A percentile compares a stretch with the other conserved stretches of the same genome.
Evolutionary conservation across 2,797 vertebrate species (phyloP).

Genomic region (Sebastes itinus): DNA sequence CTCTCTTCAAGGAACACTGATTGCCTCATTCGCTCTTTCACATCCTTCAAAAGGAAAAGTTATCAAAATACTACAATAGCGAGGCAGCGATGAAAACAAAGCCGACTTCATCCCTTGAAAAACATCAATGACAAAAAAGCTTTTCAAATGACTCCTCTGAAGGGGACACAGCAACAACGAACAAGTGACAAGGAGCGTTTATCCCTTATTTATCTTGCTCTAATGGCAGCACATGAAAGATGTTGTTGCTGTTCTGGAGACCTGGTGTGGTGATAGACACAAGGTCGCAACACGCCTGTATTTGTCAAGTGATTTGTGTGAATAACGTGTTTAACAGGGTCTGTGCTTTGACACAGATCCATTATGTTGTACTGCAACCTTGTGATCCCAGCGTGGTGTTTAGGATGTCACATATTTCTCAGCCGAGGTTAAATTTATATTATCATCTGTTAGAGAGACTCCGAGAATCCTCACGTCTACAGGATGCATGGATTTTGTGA

Average conservation of each 20-base stretch:
- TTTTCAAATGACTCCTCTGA: constrained; percentile 40
- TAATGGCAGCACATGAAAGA: constrained; percentile 27
- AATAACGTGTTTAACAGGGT: constrained; percentile 29
- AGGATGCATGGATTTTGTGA: not conserved
- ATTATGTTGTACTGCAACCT: not conserved
- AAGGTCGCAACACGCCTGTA: not conserved
- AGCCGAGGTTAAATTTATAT: not conserved
- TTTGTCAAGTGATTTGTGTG: constrained; percentile 34
- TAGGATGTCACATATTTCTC: not conserved
- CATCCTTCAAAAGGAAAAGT: constrained; percentile 51
- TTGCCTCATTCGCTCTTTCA: constrained; percentile 61
- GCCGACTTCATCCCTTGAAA: not conserved
- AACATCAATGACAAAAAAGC: constrained; percentile 37
- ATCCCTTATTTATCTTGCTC: constrained; percentile 37
- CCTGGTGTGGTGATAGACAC: not conserved
- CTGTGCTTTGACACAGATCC: constrained; percentile 5
- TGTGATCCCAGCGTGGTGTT: not conserved
- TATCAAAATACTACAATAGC: constrained; percentile 31
- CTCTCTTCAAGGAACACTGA: constrained; percentile 53
- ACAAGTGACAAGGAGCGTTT: constrained; percentile 38
- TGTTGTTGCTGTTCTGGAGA: constrained; percentile 11
- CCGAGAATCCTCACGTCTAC: not conserved
- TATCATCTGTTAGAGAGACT: not conserved
- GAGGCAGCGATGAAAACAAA: constrained; percentile 43
- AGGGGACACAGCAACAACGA: constrained; percentile 37